Conservation (phyloP, 1,140 invertebrate genomes). For the Gyrodactylus bullatarudis region DNA sequence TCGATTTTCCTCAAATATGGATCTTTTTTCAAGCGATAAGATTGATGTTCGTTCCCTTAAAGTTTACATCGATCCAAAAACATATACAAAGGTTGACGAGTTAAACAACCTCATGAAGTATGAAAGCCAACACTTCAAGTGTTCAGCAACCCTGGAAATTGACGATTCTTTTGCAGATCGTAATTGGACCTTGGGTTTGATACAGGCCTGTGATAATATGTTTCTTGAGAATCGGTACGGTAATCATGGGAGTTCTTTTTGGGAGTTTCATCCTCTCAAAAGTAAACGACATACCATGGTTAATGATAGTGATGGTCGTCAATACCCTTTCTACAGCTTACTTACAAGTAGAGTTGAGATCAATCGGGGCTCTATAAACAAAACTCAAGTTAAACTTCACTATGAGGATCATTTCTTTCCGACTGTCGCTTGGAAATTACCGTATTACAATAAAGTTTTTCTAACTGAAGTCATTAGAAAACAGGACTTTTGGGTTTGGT, state of each 20-base stretch:
- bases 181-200: conserved; percentile 3
- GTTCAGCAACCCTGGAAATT: neutral
- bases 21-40: neutral
- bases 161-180: neutral
- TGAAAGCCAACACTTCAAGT: conserved; percentile 6
- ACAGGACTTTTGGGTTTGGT: conserved; percentile 8
- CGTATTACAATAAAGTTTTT: neutral
- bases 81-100: neutral
- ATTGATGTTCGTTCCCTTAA: neutral
- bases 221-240: conserved; percentile 6
- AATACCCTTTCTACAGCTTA: conserved; percentile 7
- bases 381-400: conserved; percentile 1
- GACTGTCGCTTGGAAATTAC: conserved; percentile 7
- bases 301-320: conserved; percentile 6
- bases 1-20: no score
- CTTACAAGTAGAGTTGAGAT: conserved; percentile 3
- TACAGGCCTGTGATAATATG: conserved; percentile 7
- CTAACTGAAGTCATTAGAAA: conserved; percentile 7
- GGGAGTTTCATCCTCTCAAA: conserved; percentile 5
- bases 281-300: conserved; percentile 2
- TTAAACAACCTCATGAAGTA: neutral
- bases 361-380: neutral
- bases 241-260: conserved; percentile 5
- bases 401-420: conserved; percentile 7
- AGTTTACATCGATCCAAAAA: conserved; percentile 3